phyloP scores from a whole-genome alignment of 37 sponge, comb jelly and placozoan genomes.

The Ephydatia muelleri region DNA sequence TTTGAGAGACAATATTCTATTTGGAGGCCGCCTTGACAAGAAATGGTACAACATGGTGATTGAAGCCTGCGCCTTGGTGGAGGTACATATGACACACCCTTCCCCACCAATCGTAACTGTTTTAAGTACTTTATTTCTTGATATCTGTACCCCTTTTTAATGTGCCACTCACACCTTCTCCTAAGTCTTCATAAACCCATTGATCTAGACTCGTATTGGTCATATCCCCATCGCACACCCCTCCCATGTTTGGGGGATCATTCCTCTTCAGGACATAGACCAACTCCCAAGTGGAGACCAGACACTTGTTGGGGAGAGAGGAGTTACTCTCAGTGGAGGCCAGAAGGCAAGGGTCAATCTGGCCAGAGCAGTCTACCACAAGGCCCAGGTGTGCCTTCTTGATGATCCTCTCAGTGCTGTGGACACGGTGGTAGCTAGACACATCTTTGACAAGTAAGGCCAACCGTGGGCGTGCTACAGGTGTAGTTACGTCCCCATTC shows the following conservation, averaged over 20 bases:
- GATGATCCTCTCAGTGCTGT: constrained; percentile 93
- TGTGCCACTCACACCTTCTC: no score
- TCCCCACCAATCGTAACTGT: not conserved
- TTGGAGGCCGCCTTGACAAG: constrained; percentile 37
- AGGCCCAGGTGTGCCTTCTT: constrained; percentile 78
- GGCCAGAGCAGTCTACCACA: constrained; percentile 81
- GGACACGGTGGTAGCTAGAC: constrained; percentile 75
- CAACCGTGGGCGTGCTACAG: not conserved
- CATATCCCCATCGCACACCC: no score
- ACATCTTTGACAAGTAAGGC: constrained; percentile 71
- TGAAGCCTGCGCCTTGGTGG: constrained; percentile 54
- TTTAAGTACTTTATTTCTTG: constrained; percentile 6
- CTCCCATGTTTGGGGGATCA: not conserved
- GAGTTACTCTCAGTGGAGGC: constrained; percentile 94
- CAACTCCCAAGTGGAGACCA: constrained; percentile 71
- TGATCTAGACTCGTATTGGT: no score
- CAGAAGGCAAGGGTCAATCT: constrained; percentile 94
- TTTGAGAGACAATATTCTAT: constrained; percentile 72
- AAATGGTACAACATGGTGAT: constrained; percentile 57
- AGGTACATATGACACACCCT: constrained; percentile 32
- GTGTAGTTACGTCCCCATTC: no score
- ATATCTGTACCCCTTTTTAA: not conserved
- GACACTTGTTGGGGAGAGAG: constrained; percentile 90
- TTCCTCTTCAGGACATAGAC: constrained; percentile 59
- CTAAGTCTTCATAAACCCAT: no score